Evolutionary conservation across 2,888 invertebrate species (phyloP).

Genomic region (Macroteleia sp.): DNA sequence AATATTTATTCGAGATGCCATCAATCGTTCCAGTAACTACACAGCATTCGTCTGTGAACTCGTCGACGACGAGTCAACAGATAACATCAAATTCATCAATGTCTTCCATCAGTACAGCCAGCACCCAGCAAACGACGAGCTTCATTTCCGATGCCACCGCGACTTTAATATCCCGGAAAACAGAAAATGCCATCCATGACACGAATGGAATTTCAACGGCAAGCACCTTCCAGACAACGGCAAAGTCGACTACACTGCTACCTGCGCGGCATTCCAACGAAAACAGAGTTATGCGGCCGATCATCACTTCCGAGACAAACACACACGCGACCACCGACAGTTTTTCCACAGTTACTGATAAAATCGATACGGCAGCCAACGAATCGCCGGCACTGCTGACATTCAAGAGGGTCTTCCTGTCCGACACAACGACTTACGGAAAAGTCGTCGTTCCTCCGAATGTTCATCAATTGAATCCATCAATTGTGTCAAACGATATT

Average conservation of each 20-base stretch:
- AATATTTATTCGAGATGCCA: conserved; percentile 74
- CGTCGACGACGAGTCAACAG: conserved; percentile 4
- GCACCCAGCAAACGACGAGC: conserved; percentile 6
- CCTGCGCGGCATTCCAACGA: conserved; percentile 31
- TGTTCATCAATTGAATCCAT: neutral
- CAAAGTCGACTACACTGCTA: conserved; percentile 24
- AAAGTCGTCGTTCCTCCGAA: neutral
- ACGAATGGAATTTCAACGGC: conserved; percentile 47
- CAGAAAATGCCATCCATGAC: conserved; percentile 42
- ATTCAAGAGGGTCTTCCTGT: conserved; percentile 25
- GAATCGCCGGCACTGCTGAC: conserved; percentile 23
- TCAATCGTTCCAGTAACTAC: conserved; percentile 50
- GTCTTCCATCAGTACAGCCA: conserved; percentile 33
- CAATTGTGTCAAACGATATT: conserved; percentile 79
- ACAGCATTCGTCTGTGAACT: neutral
- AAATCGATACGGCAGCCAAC: conserved; percentile 15
- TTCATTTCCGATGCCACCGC: conserved; percentile 35
- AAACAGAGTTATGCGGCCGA: conserved; percentile 30
- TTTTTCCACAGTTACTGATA: conserved; percentile 2
- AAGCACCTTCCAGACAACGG: conserved; percentile 31
- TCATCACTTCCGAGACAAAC: conserved; percentile 7
- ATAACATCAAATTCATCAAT: conserved; percentile 45
- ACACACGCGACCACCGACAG: neutral
- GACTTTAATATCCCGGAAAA: conserved; percentile 52
- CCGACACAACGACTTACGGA: conserved; percentile 1